Conservation (phyloP, 2,113 vertebrate genomes). For the Gobius niger region DNA sequence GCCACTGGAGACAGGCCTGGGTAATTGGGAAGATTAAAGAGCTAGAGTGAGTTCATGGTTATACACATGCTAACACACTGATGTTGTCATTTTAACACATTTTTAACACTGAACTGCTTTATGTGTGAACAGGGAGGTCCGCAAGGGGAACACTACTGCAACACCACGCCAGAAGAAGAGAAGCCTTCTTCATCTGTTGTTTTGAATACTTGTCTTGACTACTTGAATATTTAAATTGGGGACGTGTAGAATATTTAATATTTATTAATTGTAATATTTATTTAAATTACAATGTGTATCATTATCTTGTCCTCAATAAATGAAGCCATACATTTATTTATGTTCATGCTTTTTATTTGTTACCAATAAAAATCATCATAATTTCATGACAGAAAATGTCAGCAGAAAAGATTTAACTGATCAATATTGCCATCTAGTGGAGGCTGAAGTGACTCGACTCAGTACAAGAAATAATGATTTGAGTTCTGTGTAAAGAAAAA, state of each 20-base stretch:
- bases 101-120: neutral
- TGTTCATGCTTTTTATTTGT: neutral
- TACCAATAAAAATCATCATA: neutral
- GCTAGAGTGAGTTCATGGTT: conserved; percentile 52
- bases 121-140: conserved; percentile 42
- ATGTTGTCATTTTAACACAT: neutral
- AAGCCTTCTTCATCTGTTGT: neutral
- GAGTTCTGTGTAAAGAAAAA: neutral
- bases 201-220: neutral
- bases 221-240: conserved; percentile 36
- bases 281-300: neutral
- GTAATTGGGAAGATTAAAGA: conserved; percentile 47
- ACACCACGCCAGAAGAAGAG: conserved; percentile 11
- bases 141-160: conserved; percentile 12
- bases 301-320: neutral
- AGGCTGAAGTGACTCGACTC: conserved; percentile 11
- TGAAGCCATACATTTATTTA: neutral
- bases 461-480: neutral
- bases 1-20: conserved; percentile 63
- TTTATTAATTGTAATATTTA: conserved; percentile 52
- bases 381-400: neutral
- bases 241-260: conserved; percentile 49
- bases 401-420: neutral
- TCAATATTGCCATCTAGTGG: conserved; percentile 56
- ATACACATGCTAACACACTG: neutral